Evolutionary conservation across 37 sponge, comb jelly and placozoan species (phyloP).

Genomic region (Theonella swinhoei): DNA sequence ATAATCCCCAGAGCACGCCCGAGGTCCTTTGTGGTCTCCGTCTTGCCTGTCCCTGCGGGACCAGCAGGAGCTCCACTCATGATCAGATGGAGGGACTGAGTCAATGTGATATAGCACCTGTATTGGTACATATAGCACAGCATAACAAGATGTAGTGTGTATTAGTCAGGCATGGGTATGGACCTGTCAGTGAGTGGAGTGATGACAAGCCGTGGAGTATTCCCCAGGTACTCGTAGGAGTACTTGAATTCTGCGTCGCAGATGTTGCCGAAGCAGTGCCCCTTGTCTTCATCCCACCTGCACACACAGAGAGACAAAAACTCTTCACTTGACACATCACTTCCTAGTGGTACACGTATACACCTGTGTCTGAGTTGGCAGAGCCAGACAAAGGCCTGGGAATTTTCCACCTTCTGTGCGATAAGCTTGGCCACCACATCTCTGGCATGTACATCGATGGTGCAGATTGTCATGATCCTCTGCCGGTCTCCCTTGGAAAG

Average conservation of each 20-base stretch:
- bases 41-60: slow-evolving; percentile 99
- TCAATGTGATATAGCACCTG: slow-evolving; percentile 98
- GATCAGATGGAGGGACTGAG: slow-evolving; percentile 97
- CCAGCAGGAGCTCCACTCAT: slow-evolving; percentile 99
- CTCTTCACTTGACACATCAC: neutral
- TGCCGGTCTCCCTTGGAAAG: slow-evolving; percentile 92
- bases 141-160: neutral
- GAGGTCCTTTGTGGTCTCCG: slow-evolving; percentile 98
- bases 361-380: slow-evolving; percentile 92
- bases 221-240: slow-evolving; percentile 97
- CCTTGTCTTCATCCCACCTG: slow-evolving; percentile 87
- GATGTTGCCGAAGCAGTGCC: slow-evolving; percentile 97
- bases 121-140: neutral
- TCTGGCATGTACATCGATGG: slow-evolving; percentile 98
- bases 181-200: slow-evolving; percentile 98
- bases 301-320: neutral
- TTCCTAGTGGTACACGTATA: no score
- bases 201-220: slow-evolving; percentile 97
- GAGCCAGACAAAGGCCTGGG: slow-evolving; percentile 98
- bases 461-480: slow-evolving; percentile 99
- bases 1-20: slow-evolving; percentile 97
- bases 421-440: slow-evolving; percentile 98
- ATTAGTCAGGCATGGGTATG: neutral
- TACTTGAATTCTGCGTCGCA: slow-evolving; percentile 98
- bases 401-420: slow-evolving; percentile 94